Conservation (phyloP, 2,888 invertebrate species). For the Clepsis dumicolana region DNA sequence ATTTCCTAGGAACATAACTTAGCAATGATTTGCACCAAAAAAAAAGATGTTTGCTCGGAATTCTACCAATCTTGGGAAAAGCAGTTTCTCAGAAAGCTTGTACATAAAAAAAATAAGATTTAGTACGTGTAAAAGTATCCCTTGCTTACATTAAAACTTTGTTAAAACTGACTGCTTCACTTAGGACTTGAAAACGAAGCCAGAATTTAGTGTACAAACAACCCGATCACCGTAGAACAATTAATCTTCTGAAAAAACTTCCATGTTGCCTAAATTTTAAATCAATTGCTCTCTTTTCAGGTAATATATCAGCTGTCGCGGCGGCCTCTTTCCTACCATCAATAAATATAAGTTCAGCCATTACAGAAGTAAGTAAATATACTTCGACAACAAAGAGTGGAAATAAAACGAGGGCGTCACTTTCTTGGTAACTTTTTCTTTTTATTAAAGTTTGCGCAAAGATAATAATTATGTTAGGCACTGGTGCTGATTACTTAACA, state of each 20-base stretch:
- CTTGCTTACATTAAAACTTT: too few relatives aligned
- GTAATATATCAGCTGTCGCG: constrained; percentile 39
- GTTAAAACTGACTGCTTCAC: background rate
- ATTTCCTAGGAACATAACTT: too few relatives aligned
- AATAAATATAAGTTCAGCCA: constrained; percentile 34
- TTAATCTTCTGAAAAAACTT: constrained; percentile 35
- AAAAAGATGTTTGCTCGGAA: too few relatives aligned
- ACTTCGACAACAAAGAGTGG: background rate
- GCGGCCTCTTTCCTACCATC: constrained; percentile 34
- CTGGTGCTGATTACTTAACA: too few relatives aligned
- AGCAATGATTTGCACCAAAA: too few relatives aligned
- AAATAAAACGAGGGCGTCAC: background rate
- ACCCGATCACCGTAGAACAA: constrained; percentile 4
- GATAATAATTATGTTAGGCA: too few relatives aligned
- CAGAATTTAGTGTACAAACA: constrained; percentile 11
- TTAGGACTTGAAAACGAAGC: constrained; percentile 8
- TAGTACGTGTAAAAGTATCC: too few relatives aligned
- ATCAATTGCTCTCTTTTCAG: constrained; percentile 40
- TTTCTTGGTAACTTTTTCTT: background rate
- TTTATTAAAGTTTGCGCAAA: background rate
- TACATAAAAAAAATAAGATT: too few relatives aligned
- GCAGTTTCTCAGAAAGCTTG: too few relatives aligned
- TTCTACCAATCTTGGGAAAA: too few relatives aligned
- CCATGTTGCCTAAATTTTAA: constrained; percentile 31
- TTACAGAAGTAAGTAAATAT: constrained; percentile 16